Base-by-base conservation (phyloP, 2,113 vertebrate genomes). In the Leucopsar rothschildi region DNA sequence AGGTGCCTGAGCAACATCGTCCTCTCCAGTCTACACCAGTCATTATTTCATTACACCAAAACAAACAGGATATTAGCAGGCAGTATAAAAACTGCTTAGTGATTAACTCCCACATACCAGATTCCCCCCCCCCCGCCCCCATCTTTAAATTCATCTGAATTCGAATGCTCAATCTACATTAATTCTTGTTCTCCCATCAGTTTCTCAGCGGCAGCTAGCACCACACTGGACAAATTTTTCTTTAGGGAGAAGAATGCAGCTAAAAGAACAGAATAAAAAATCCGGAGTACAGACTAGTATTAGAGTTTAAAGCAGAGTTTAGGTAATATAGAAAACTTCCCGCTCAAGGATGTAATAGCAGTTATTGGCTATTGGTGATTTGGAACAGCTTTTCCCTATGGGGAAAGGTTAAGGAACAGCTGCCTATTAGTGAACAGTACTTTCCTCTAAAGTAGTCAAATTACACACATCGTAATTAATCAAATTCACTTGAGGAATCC, bases 41-140 rank as follows among this genome's bases (percentile, higher is more conserved):
- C 49, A 63, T 91, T 92, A 92, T 45, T 73, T 66, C 90, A 78
- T 76, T 72, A 90, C 63, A 80, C 22, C 71, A 88, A 68, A 95
- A 76, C 63, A 90, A 80, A 77, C n/a, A 72, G 47, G 61, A 56
- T 91, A 60, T 78, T 79, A 76, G 63, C 25, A 93, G 75, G 50
- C 66, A 91, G 70, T 53, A 39, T 10, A 86, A 88, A 88, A 70
- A 68, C 39, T 85, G 33, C 82, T 66, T 44, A 77, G 79, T 69
- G 63, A 92, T 78, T 61, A 95, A 93, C 59, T 88, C 47, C 47
- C 33, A 68, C 75, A 86, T 57, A 85, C 10, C 63, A 93, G 85
- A n/a, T 52, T 78, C 50, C n/a, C 23, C 10, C 44, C 25, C 37
- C 78, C 50, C n/a, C 23, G 9, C 44, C 25, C 10, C n/a, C 11